Percentiles rank a stretch among this genome's conserved stretches.
These are phyloP conservation scores for Psilopogon haemacephalus DNA, from an alignment of 2,113 vertebrate species.

Conservation along the genomic window DNA sequence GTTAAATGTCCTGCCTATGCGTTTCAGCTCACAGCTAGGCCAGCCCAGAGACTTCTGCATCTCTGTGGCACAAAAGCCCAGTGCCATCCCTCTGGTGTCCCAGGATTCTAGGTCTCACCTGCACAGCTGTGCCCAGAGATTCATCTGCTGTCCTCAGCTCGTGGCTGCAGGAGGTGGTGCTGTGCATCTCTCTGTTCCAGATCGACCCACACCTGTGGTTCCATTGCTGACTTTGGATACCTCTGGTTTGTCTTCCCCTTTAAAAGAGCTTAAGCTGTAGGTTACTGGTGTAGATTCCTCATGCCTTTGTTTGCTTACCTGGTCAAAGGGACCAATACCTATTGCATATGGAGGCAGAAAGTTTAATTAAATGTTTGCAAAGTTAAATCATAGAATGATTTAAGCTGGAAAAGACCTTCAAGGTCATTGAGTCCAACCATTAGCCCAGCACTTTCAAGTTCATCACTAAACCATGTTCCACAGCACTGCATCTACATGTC, in stretches of 20 bases:
- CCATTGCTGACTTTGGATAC: not conserved
- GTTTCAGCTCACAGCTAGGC: not conserved
- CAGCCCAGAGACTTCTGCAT: not conserved
- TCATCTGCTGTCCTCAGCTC: fast-evolving
- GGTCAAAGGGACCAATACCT: not conserved
- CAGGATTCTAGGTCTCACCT: not conserved
- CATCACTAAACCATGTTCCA: too few relatives aligned
- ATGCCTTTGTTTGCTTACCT: not conserved
- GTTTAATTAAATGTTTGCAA: not conserved
- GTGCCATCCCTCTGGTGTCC: not conserved
- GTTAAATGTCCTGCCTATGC: not conserved
- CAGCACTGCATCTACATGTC: too few relatives aligned
- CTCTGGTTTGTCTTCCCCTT: not conserved
- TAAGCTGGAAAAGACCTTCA: too few relatives aligned
- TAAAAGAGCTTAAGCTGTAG: not conserved
- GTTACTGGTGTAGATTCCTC: not conserved
- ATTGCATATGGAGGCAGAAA: not conserved
- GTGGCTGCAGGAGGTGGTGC: not conserved
- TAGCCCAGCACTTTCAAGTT: too few relatives aligned
- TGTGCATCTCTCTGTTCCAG: not conserved
- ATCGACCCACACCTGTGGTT: not conserved
- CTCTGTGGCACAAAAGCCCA: not conserved
- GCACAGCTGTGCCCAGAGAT: fast-evolving
- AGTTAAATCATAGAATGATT: too few relatives aligned
- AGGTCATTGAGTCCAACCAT: too few relatives aligned